Percentiles rank a stretch among this genome's conserved stretches.
Conservation (phyloP, 2,113 vertebrate genomes). For the Petaurus breviceps region DNA sequence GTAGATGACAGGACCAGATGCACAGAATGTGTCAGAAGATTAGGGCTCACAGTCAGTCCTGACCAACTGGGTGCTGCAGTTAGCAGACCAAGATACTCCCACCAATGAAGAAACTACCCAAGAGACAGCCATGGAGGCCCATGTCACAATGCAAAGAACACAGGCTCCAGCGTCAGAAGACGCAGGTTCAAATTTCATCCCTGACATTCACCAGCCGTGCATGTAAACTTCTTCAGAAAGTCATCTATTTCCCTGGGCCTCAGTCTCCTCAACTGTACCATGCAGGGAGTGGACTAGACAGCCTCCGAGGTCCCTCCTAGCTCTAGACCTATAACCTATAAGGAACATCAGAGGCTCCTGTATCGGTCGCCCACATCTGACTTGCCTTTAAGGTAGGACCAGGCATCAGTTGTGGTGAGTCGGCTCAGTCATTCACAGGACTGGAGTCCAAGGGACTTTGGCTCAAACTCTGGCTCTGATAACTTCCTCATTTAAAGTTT, state of each 20-base stretch:
- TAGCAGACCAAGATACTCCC: not conserved
- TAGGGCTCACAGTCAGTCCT: slow-evolving; percentile 30
- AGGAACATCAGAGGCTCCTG: no score
- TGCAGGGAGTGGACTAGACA: not conserved
- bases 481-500: not conserved
- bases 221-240: not conserved
- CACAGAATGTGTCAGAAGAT: not conserved
- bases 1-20: not conserved
- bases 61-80: not conserved
- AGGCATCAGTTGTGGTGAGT: no score
- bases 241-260: not conserved
- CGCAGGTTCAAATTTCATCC: no score
- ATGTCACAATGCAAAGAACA: no score
- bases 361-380: no score
- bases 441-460: not conserved
- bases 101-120: not conserved
- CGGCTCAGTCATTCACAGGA: not conserved
- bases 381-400: no score
- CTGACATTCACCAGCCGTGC: no score
- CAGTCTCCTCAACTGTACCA: slow-evolving; percentile 3
- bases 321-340: no score
- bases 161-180: no score
- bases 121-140: no score
- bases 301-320: no score
- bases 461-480: slow-evolving; percentile 11